These are phyloP conservation scores for Trachelipus rathkii DNA, from an alignment of 1,140 invertebrate species.

Conservation along the genomic window DNA sequence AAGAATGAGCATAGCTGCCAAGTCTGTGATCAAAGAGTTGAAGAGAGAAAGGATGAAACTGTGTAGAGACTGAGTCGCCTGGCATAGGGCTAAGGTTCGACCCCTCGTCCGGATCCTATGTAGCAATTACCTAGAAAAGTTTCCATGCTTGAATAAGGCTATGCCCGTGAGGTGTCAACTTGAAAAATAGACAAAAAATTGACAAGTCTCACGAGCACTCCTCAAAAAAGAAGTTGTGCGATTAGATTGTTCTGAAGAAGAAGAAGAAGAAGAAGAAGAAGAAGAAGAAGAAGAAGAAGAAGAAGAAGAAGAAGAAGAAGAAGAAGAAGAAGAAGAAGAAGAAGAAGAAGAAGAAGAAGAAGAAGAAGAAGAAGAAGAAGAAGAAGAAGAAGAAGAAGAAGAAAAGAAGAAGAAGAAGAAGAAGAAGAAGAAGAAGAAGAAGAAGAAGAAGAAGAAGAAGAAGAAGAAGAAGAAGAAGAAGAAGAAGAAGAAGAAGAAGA, in stretches of 20 bases:
- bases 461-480: constrained; percentile 8
- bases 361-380: constrained; percentile 8
- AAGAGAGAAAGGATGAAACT: too few species aligned
- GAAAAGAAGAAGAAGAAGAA: constrained; percentile 9
- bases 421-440: constrained; percentile 9
- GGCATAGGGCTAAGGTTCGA: too few species aligned
- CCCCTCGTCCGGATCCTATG: too few species aligned
- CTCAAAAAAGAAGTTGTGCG: too few species aligned
- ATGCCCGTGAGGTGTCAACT: too few species aligned
- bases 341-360: constrained; percentile 8
- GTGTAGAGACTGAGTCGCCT: too few species aligned
- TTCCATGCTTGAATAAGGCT: too few species aligned
- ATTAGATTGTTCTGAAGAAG: constrained; percentile 8
- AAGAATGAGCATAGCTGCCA: too few species aligned
- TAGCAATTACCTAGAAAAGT: too few species aligned
- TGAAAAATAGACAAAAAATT: too few species aligned
- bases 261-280: constrained; percentile 9
- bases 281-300: constrained; percentile 8
- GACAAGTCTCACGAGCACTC: too few species aligned
- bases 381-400: constrained; percentile 8
- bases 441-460: constrained; percentile 8
- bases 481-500: constrained; percentile 8
- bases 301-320: constrained; percentile 8
- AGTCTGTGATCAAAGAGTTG: too few species aligned
- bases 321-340: constrained; percentile 8